A percentile compares a stretch with the other conserved stretches of the same genome.
Evolutionary conservation across 2,797 vertebrate genomes (phyloP).

Genomic region (Phylloscopus collybita): DNA sequence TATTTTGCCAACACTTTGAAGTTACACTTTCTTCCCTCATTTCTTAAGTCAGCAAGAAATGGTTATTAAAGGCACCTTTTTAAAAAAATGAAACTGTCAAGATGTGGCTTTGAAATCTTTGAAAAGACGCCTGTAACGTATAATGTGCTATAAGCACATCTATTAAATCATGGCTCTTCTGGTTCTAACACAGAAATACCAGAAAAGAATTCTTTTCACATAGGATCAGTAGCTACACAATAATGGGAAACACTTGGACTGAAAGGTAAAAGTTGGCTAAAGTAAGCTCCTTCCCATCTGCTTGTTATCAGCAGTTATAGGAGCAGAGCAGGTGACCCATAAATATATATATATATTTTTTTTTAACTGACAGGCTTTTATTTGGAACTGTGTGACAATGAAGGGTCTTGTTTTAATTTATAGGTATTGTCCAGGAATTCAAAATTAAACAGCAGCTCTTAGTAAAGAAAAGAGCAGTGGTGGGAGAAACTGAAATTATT

Average conservation of each 20-base stretch:
- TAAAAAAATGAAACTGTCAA: constrained; percentile 55
- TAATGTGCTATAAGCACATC: constrained; percentile 23
- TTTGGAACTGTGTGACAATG: neutral
- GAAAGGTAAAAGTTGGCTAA: constrained; percentile 55
- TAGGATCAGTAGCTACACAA: constrained; percentile 63
- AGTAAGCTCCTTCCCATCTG: constrained; percentile 63
- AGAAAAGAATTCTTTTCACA: constrained; percentile 60
- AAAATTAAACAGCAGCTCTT: neutral
- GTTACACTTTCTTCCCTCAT: neutral
- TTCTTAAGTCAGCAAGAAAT: constrained; percentile 48
- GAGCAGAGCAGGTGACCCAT: constrained; percentile 60
- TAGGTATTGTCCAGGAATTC: neutral
- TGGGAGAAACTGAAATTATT: neutral
- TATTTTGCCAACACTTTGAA: constrained; percentile 64
- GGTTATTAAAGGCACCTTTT: constrained; percentile 56
- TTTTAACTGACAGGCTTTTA: constrained; percentile 24
- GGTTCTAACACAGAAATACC: constrained; percentile 33
- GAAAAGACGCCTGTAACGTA: constrained; percentile 13
- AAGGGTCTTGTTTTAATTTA: neutral
- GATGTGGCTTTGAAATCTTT: constrained; percentile 64
- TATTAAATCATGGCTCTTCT: constrained; percentile 45
- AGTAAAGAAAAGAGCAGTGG: neutral
- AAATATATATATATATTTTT: neutral
- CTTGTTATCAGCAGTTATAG: constrained; percentile 60
- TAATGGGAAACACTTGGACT: constrained; percentile 69